phyloP scores from a whole-genome alignment of 2,113 vertebrate genomes.

The Dendrocopos noguchii region DNA sequence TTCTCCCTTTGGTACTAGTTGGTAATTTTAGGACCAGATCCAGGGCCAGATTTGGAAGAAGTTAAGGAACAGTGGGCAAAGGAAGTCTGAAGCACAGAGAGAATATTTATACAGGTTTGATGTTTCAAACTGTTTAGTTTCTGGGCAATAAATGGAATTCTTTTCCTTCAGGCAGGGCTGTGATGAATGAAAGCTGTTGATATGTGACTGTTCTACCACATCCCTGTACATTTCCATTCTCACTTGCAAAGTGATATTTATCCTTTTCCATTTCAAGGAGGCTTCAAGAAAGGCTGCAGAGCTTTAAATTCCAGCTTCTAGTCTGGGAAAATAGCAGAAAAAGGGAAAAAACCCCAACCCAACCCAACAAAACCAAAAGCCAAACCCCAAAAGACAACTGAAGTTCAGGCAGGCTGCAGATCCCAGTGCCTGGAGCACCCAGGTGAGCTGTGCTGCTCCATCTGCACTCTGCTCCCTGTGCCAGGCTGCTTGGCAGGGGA shows the following conservation, averaged over 20 bases:
- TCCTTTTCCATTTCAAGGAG: background rate
- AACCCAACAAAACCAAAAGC: too few species aligned
- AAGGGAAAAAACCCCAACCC: too few species aligned
- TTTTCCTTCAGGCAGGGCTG: background rate
- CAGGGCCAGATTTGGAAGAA: background rate
- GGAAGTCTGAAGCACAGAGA: background rate
- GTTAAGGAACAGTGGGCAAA: background rate
- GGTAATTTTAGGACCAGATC: background rate
- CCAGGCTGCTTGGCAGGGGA: conserved; percentile 60
- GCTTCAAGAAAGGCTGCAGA: conserved; percentile 7
- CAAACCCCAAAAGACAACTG: background rate
- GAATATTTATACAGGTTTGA: background rate
- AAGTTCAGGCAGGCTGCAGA: conserved; percentile 38
- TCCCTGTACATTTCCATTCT: background rate
- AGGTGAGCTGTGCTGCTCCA: conserved; percentile 57
- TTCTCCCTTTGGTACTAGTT: background rate
- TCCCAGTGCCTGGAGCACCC: background rate
- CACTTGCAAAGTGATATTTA: background rate
- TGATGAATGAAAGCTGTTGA: background rate
- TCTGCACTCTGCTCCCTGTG: conserved; percentile 49
- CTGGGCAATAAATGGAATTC: background rate
- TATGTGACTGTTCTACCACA: background rate
- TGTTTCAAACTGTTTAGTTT: background rate
- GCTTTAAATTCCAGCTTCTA: background rate
- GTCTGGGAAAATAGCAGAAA: background rate